Base-by-base conservation (phyloP, 2,888 invertebrate species). In the Petrolisthes manimaculis region DNA sequence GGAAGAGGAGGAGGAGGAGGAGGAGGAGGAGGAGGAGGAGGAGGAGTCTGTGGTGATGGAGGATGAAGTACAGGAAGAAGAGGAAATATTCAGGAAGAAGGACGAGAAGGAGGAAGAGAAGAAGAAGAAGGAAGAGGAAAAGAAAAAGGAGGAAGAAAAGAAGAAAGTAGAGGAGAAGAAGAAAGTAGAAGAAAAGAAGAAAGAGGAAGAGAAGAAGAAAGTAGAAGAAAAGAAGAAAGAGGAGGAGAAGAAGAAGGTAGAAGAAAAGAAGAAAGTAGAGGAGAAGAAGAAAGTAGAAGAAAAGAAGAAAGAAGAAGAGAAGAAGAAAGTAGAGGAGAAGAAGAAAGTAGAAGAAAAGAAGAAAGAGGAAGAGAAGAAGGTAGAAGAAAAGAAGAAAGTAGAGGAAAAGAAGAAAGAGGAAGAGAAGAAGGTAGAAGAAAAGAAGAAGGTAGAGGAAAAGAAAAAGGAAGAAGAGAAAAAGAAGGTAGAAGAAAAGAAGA, bases 1-100 rank as follows among this genome's bases (percentile, higher is more conserved):
- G 92, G 97, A 97, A 5, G 96, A 96, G 93, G 96, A 88, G 77
- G 89, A 89, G 61, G 89, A 69, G 61, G 90, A 91, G 83, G 90
- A 91, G 74, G 85, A 91, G 71, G 86, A 90, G 37, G 86, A 89
- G 69, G 90, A 86, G 82, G 83, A 83, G 12, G 85, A 82, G 5
- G 90, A 91, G 74, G 89, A 89, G 37, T 86, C 88, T 74, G 86
- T 89, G 74, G 88, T 89, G n/a, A 89, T 88, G 83, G 85, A 88
- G 83, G 89, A 87, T 24, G 83, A 82, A 56, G 85, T 86, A 67
- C 69, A 89, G 37, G 82, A 87, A 55, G 86, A 90, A 71, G 80
- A 90, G 61, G 89, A 88, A 21, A 74, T 86, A 53, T 61, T 88
- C 21, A 85, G 77, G 53, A 75, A 88, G 12, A 88, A 88, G 75